Evolutionary conservation across 2,888 invertebrate species (phyloP).

Genomic region (Drosophila suboccidentalis): DNA sequence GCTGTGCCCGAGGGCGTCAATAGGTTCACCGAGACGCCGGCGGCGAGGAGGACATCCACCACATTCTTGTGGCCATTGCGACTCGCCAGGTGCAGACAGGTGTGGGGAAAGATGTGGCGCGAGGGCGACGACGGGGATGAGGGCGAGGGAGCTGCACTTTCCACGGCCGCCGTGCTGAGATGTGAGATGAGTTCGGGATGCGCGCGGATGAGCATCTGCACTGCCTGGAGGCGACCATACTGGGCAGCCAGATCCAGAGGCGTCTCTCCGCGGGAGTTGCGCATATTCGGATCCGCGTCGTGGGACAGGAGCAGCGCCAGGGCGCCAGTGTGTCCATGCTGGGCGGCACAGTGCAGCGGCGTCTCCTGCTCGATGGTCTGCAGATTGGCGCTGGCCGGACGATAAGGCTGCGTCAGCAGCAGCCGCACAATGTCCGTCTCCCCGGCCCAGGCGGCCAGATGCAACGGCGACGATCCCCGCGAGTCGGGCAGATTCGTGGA

Average conservation of each 20-base stretch:
- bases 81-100: conserved; percentile 97
- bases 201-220: conserved; percentile 93
- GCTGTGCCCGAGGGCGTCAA: conserved; percentile 95
- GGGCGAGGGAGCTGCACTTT: conserved; percentile 66
- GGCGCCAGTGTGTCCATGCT: conserved; percentile 95
- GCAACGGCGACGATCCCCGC: conserved; percentile 96
- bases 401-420: conserved; percentile 92
- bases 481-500: conserved; percentile 95
- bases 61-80: conserved; percentile 96
- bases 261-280: conserved; percentile 95
- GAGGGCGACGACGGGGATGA: conserved; percentile 78
- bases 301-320: conserved; percentile 93
- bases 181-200: conserved; percentile 93
- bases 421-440: conserved; percentile 94
- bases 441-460: conserved; percentile 97
- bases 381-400: conserved; percentile 93
- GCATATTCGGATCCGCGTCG: conserved; percentile 95
- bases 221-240: conserved; percentile 93
- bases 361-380: conserved; percentile 96
- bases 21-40: conserved; percentile 95
- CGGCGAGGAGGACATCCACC: conserved; percentile 92
- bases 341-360: conserved; percentile 96
- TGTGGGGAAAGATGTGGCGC: conserved; percentile 87
- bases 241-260: conserved; percentile 97
- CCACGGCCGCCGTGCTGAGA: conserved; percentile 86